Conservation (phyloP, 2,888 invertebrate species). For the Parnassius mnemosyne region DNA sequence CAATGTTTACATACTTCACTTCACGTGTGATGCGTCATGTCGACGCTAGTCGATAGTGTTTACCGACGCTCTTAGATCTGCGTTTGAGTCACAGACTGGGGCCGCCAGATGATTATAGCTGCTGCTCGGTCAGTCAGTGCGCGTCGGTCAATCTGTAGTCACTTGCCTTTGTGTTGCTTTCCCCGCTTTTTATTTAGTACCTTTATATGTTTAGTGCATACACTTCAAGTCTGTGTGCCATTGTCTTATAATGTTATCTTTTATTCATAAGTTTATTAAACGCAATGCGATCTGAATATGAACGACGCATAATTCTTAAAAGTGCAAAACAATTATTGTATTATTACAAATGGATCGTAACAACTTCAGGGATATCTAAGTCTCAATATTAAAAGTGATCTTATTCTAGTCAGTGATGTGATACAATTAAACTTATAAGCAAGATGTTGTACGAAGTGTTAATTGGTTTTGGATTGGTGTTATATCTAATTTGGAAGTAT, state of each 20-base stretch:
- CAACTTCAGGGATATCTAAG: slow-evolving; percentile 45
- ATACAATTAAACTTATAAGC: slow-evolving; percentile 42
- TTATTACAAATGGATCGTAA: slow-evolving; percentile 55
- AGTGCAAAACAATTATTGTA: slow-evolving; percentile 46
- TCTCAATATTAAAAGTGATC: slow-evolving; percentile 39
- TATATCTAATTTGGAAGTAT: slow-evolving; percentile 66
- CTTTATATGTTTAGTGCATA: slow-evolving; percentile 29
- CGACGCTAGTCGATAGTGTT: slow-evolving; percentile 58
- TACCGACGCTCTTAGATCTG: slow-evolving; percentile 63
- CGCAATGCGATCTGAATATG: slow-evolving; percentile 36
- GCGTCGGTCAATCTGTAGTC: slow-evolving; percentile 45
- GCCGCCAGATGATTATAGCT: slow-evolving; percentile 59
- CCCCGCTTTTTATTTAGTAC: slow-evolving; percentile 30
- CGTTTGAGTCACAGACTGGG: slow-evolving; percentile 66
- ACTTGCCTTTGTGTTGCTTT: slow-evolving; percentile 41
- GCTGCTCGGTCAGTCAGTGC: slow-evolving; percentile 56
- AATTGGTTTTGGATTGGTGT: slow-evolving; percentile 58
- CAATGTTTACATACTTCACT: slow-evolving; percentile 49
- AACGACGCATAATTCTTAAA: slow-evolving; percentile 43
- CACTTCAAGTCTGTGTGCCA: slow-evolving; percentile 22
- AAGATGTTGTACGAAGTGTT: slow-evolving; percentile 69
- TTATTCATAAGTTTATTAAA: slow-evolving; percentile 36
- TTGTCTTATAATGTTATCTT: slow-evolving; percentile 27
- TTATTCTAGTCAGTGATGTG: slow-evolving; percentile 61
- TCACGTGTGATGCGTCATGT: slow-evolving; percentile 60